A percentile compares a stretch with the other conserved stretches of the same genome.
phyloP scores from a whole-genome alignment of 2,888 invertebrate species.

The Nomada goodeniana region DNA sequence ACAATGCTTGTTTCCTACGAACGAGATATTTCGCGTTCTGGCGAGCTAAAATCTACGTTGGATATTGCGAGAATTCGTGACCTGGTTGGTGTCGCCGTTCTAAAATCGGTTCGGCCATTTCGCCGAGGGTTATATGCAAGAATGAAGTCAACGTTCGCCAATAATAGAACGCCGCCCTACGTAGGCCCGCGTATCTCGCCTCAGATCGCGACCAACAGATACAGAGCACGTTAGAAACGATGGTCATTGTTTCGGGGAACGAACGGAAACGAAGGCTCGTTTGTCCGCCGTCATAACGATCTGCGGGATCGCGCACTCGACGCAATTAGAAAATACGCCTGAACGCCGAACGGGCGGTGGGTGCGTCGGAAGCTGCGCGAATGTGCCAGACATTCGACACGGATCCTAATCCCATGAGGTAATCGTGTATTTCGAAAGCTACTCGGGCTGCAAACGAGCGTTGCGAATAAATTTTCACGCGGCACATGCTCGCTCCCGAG shows the following conservation, averaged over 20 bases:
- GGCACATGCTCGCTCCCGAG: background rate
- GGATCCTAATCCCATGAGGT: background rate
- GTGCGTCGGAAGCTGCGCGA: background rate
- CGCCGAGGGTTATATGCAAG: constrained; percentile 31
- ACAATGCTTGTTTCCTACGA: background rate
- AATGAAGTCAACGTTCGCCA: constrained; percentile 57
- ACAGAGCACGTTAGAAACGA: constrained; percentile 8
- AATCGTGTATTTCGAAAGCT: constrained; percentile 13
- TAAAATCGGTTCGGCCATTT: constrained; percentile 31
- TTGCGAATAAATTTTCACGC: background rate
- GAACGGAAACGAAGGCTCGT: constrained; percentile 9
- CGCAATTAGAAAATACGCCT: background rate
- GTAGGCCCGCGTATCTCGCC: background rate
- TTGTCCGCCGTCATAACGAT: background rate
- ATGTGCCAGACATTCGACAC: background rate
- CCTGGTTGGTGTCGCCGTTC: constrained; percentile 6
- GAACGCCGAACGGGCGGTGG: background rate
- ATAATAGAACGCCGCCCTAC: constrained; percentile 40
- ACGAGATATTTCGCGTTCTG: background rate
- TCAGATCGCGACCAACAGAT: constrained; percentile 32
- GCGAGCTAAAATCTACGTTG: background rate
- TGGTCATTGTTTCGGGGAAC: constrained; percentile 17
- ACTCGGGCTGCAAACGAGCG: background rate
- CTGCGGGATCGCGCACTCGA: too few relatives aligned
- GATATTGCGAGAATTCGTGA: constrained; percentile 17